Evolutionary conservation across 2,888 invertebrate genomes (phyloP), one percentile per base, ranked within the genome.

Genomic region (Perizoma affinitatum): DNA sequence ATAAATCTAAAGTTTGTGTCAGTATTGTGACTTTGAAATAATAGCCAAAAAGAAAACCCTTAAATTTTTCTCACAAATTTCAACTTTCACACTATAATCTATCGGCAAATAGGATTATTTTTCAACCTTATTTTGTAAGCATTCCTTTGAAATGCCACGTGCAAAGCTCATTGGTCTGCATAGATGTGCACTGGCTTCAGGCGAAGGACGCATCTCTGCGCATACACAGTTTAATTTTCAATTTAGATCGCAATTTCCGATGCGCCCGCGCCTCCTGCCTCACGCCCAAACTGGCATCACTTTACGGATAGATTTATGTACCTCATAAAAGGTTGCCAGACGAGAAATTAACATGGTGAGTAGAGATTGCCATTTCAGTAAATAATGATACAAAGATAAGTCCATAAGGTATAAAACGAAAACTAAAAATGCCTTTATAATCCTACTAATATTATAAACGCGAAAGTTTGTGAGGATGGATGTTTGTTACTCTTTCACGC

Each of bases 181-280:
- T 63, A 65, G 61, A 70, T n/a, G n/a, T n/a, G n/a, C n/a, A n/a
- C 62, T 60, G 68, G 59, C 66, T 57, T 62, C 58, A 43, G 59
- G 61, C 61, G 36, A 58, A 41, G 58, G 64, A 54, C 61, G 67
- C 67, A 61, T 72, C 67, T 71, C 64, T 68, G 69, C 70, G 74
- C 65, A 62, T 71, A 71, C 82, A 85, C 88, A 92, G 90, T 92
- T 93, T 92, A 92, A 93, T 92, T 92, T 93, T 93, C 92, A 93
- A 93, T 93, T 93, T 89, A 93, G 93, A 93, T 93, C 86, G 92
- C 88, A 93, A 93, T 93, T 92, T 92, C 89, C 88, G 93, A 93
- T 93, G 87, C 79, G 76, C 74, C 72, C 79, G 73, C 22, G 22
- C 22, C 22, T 22, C 22, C 22, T 22, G 22, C 77, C 83, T 76